These are phyloP conservation scores for Chaenocephalus aceratus DNA, from an alignment of 2,113 vertebrate species.

Conservation along the genomic window DNA sequence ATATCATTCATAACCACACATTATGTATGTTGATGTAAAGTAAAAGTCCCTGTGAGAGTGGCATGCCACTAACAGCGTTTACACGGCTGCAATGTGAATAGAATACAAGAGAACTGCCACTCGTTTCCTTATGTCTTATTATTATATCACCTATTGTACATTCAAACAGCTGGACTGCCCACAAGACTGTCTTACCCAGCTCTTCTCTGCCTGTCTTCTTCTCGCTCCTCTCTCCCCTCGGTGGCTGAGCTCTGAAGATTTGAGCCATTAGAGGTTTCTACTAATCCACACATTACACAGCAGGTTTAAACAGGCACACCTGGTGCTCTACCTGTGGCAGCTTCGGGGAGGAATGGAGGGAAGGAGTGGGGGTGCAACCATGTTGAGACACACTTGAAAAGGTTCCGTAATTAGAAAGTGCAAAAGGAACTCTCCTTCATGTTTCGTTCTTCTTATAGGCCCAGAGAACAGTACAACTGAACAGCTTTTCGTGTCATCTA, in stretches of 20 bases:
- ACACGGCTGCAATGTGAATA: not conserved
- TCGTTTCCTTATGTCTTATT: not conserved
- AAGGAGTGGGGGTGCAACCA: constrained; percentile 1
- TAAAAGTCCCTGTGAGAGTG: too few relatives aligned
- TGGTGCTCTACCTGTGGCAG: constrained; percentile 49
- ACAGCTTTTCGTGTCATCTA: constrained; percentile 22
- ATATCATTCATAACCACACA: not conserved
- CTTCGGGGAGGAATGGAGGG: constrained; percentile 3
- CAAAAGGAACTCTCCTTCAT: not conserved
- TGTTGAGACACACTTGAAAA: constrained; percentile 19
- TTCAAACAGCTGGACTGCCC: not conserved
- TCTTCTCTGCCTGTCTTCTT: not conserved
- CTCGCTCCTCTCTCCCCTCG: not conserved
- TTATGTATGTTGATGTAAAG: not conserved
- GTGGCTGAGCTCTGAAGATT: constrained; percentile 70
- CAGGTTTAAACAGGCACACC: constrained; percentile 90
- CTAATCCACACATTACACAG: constrained; percentile 92
- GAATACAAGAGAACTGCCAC: not conserved
- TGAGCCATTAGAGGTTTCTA: constrained; percentile 87
- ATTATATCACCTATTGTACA: not conserved
- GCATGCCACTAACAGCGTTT: not conserved
- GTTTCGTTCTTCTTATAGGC: not conserved
- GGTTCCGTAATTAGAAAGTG: constrained; percentile 11
- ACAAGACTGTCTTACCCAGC: not conserved
- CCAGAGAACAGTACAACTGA: not conserved